phyloP scores from a whole-genome alignment of 2,797 vertebrate genomes.

The Girardinus metallicus region DNA sequence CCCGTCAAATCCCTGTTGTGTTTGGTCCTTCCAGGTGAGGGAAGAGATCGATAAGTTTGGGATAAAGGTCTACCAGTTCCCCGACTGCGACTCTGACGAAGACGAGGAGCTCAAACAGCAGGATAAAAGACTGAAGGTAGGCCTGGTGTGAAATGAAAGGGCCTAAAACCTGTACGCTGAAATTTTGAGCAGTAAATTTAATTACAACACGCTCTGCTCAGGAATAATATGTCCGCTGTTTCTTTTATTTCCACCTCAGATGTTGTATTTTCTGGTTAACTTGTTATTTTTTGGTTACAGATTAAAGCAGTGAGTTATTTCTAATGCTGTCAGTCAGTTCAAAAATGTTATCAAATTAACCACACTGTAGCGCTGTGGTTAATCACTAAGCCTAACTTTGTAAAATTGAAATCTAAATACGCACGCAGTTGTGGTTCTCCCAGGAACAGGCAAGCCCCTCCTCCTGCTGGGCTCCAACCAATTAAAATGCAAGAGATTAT shows the following conservation, averaged over 20 bases:
- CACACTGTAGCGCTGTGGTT: too few relatives aligned
- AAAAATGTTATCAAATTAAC: too few relatives aligned
- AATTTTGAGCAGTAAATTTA: background rate
- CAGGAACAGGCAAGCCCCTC: too few relatives aligned
- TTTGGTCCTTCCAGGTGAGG: conserved; percentile 81
- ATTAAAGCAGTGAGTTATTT: background rate
- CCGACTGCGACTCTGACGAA: conserved; percentile 94
- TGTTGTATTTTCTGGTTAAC: background rate
- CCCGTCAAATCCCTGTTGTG: background rate
- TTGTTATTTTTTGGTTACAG: background rate
- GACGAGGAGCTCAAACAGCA: conserved; percentile 94
- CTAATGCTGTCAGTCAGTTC: background rate
- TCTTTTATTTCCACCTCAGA: background rate
- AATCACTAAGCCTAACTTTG: too few relatives aligned
- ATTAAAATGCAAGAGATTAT: too few relatives aligned
- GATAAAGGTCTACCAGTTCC: conserved; percentile 96
- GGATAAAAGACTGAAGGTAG: conserved; percentile 93
- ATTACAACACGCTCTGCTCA: background rate
- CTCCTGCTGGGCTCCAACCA: too few relatives aligned
- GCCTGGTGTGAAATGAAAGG: conserved; percentile 2
- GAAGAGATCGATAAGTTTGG: conserved; percentile 94
- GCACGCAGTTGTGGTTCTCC: too few relatives aligned
- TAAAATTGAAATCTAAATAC: too few relatives aligned
- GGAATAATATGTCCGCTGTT: background rate
- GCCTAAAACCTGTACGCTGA: background rate